Conservation (phyloP, 1,140 invertebrate species). For the Nasonia giraulti region DNA sequence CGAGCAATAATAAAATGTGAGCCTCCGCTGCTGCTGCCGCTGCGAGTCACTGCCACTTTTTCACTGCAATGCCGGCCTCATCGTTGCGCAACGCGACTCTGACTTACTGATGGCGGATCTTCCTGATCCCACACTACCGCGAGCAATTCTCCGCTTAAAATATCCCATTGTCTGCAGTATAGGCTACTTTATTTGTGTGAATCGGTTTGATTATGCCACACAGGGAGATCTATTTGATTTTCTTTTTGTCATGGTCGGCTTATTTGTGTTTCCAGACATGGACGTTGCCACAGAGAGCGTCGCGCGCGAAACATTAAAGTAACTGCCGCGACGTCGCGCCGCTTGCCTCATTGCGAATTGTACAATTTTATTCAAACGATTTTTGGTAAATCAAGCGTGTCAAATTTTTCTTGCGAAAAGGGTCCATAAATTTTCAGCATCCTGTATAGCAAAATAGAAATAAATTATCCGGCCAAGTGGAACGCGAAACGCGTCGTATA, state of each 20-base stretch:
- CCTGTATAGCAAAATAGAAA: background rate
- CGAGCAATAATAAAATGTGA: conserved; percentile 68
- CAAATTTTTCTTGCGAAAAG: background rate
- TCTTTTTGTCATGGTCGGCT: background rate
- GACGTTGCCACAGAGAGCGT: background rate
- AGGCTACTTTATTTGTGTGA: conserved; percentile 20
- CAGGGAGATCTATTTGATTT: background rate
- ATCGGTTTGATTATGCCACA: background rate
- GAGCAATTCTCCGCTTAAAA: background rate
- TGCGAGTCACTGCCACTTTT: background rate
- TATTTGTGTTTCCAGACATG: background rate
- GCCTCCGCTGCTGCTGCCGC: conserved; percentile 30
- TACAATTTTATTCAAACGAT: background rate
- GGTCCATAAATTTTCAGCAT: background rate
- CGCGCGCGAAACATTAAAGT: background rate
- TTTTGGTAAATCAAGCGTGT: background rate
- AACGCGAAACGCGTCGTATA: conserved; percentile 17
- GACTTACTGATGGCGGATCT: conserved; percentile 4
- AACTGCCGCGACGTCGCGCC: background rate
- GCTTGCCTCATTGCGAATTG: background rate
- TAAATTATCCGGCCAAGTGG: background rate
- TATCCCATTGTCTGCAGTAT: conserved; percentile 5
- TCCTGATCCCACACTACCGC: conserved; percentile 18
- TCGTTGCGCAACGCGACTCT: conserved; percentile 54
- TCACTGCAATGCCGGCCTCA: conserved; percentile 15